Percentiles rank a stretch among this genome's conserved stretches.
Evolutionary conservation across 2,888 invertebrate genomes (phyloP).

Genomic region (Eretmocerus hayati): DNA sequence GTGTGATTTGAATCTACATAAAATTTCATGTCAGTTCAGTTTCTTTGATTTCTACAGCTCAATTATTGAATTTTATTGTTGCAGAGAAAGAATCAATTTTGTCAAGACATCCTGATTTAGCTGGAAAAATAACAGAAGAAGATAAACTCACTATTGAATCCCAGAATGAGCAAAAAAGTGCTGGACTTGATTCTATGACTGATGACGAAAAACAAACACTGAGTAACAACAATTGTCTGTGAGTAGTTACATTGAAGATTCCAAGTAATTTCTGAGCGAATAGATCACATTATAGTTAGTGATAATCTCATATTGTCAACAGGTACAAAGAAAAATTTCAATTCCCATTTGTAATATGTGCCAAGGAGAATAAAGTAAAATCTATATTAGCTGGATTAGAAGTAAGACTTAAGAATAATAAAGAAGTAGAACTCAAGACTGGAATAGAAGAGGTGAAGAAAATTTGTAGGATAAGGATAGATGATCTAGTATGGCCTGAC

Average conservation of each 20-base stretch:
- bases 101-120: slow-evolving; percentile 59
- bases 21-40: neutral
- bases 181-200: slow-evolving; percentile 53
- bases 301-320: slow-evolving; percentile 12
- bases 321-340: slow-evolving; percentile 61
- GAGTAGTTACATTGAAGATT: slow-evolving; percentile 25
- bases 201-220: slow-evolving; percentile 51
- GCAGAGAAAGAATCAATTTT: slow-evolving; percentile 54
- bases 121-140: slow-evolving; percentile 52
- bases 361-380: slow-evolving; percentile 56
- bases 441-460: slow-evolving; percentile 64
- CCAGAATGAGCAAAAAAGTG: slow-evolving; percentile 52
- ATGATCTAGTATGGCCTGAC: slow-evolving; percentile 48
- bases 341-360: slow-evolving; percentile 65
- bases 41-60: no score
- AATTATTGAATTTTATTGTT: no score
- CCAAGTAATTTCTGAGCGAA: neutral
- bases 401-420: slow-evolving; percentile 50
- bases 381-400: slow-evolving; percentile 55
- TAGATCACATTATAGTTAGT: slow-evolving; percentile 6
- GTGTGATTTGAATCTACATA: neutral
- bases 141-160: slow-evolving; percentile 57
- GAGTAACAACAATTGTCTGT: slow-evolving; percentile 47
- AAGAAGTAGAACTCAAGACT: slow-evolving; percentile 51
- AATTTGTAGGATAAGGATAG: slow-evolving; percentile 56